These are phyloP conservation scores for Lophochroa leadbeateri DNA, from an alignment of 2,113 vertebrate genomes.

Conservation along the genomic window DNA sequence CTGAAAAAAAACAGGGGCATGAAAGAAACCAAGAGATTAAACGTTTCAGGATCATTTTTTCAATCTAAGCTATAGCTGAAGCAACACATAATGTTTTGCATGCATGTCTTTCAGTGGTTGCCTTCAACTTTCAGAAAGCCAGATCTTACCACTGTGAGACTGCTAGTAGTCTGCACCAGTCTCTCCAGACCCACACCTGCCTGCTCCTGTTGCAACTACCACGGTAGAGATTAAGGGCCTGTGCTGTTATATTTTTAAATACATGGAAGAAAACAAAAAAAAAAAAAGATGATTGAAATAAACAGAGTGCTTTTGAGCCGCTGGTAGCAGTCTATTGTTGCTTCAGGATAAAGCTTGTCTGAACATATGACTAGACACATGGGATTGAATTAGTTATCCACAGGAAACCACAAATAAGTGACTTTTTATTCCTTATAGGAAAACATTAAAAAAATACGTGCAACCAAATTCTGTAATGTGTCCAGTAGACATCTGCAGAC, in stretches of 20 bases:
- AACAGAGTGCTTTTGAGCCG: background rate
- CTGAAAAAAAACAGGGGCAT: background rate
- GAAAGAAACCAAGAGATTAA: background rate
- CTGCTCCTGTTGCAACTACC: background rate
- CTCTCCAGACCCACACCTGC: background rate
- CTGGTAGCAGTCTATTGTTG: background rate
- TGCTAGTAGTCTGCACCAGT: background rate
- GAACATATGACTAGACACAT: background rate
- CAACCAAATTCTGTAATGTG: background rate
- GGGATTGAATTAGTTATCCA: background rate
- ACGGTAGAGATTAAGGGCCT: background rate
- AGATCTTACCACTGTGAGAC: background rate
- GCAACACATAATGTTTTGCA: background rate
- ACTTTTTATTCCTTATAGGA: background rate
- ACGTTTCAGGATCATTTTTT: background rate
- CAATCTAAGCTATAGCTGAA: background rate
- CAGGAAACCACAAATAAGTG: background rate
- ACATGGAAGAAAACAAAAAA: background rate
- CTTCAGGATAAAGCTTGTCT: background rate
- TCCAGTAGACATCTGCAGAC: background rate
- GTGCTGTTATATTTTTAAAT: background rate
- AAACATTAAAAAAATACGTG: background rate
- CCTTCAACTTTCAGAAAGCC: background rate
- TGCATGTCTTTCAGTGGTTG: background rate
- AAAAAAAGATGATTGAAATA: background rate